A percentile compares a stretch with the other conserved stretches of the same genome.
phyloP scores from a whole-genome alignment of 2,888 invertebrate genomes.

The Lasiommata megera region DNA sequence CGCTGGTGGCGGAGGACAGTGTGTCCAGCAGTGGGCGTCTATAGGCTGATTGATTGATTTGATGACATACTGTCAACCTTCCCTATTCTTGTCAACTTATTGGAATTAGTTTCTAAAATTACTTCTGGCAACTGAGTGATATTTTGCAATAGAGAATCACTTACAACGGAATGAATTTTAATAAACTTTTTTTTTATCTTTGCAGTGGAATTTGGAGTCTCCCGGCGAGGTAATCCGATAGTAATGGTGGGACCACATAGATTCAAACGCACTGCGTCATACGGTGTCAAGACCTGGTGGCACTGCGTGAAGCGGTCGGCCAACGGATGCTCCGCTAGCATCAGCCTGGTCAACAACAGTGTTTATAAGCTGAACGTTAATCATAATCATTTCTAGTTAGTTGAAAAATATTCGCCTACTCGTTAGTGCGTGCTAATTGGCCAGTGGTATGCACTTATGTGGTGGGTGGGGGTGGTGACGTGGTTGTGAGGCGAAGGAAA shows the following conservation, averaged over 20 bases:
- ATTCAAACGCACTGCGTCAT: constrained; percentile 39
- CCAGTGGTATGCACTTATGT: no score
- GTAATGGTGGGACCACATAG: constrained; percentile 39
- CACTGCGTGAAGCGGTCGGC: constrained; percentile 43
- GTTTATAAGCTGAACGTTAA: constrained; percentile 34
- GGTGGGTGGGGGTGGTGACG: no score
- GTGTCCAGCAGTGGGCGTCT: no score
- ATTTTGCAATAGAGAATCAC: no score
- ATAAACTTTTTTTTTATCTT: constrained; percentile 16
- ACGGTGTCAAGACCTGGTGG: constrained; percentile 44
- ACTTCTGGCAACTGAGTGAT: no score
- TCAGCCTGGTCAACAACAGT: constrained; percentile 24
- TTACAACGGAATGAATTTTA: not conserved
- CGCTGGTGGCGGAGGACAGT: no score
- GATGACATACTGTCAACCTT: no score
- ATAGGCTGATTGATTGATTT: no score
- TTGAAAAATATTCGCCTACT: not conserved
- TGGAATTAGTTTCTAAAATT: no score
- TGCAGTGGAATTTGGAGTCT: constrained; percentile 41
- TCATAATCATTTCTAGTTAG: constrained; percentile 37
- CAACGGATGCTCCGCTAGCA: constrained; percentile 40
- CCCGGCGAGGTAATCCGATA: constrained; percentile 42
- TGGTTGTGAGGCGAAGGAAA: no score
- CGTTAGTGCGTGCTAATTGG: no score
- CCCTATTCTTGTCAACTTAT: no score